Base-by-base conservation (phyloP, 2,888 invertebrate genomes). In the Cerceris rybyensis region DNA sequence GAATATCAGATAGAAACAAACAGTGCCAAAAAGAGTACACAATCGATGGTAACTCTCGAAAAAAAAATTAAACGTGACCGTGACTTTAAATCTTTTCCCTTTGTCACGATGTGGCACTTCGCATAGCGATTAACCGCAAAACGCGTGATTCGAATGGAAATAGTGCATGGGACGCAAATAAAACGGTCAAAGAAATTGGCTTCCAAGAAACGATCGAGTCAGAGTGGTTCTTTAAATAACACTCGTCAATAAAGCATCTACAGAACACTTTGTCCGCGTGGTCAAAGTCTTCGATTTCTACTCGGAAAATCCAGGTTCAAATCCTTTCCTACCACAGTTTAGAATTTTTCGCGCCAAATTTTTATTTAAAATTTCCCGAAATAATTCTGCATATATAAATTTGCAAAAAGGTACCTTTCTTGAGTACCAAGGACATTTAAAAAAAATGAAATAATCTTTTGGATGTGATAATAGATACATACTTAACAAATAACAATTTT, bases 141-240 rank as follows among this genome's bases (percentile, higher is more conserved):
- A 60, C 43, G 28, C 71, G 71, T 74, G 82, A 59, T 43, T 28
- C 17, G 82, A 73, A 82, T 82, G n/a, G 49, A 49, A 68, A 74
- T 2, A 42, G 13, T 2, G 55, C 14, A 52, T 14, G 50, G 60
- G 46, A 46, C 5, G 4, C 5, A 59, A 13, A 7, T 64, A 50
- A 64, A 63, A 64, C 63, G 54, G 63, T 59, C 49, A 58, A n/a
- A 6, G 66, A 78, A 75, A 41, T 14, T 50, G 17, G 1, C 7
- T 28, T 41, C 16, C 8, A 9, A 28, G 14, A 52, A 52, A n/a
- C n/a, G n/a, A 14, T 52, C 9, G n/a, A 13, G 52, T 14, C n/a
- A 11, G 14, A 14, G 7, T 52, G 9, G 13, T 46, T 11, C 46
- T 13, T 46, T 46, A 8, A 13, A 46, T 28, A 28, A 28, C 28